phyloP scores from a whole-genome alignment of 2,113 vertebrate species.

The Nesospiza acunhae region DNA sequence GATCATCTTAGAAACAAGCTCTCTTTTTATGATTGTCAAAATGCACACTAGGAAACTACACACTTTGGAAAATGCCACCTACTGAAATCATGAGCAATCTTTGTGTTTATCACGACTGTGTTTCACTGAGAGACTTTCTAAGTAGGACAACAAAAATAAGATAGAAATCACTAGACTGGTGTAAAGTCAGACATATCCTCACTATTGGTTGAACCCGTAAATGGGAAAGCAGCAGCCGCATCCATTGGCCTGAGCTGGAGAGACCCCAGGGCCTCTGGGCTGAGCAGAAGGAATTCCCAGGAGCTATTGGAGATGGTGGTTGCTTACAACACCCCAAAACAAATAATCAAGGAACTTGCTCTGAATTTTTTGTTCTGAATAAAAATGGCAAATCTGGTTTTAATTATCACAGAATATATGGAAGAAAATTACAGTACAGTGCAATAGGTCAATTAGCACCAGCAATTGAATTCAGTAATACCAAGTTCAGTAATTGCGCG shows the following conservation, averaged over 20 bases:
- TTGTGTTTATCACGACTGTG: neutral
- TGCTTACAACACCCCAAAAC: neutral
- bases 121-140: neutral
- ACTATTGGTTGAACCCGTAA: neutral
- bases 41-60: neutral
- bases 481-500: neutral
- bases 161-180: neutral
- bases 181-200: neutral
- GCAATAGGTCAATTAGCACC: neutral
- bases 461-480: neutral
- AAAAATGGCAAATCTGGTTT: neutral
- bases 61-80: neutral
- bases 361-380: neutral
- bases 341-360: neutral
- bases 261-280: neutral
- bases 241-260: neutral
- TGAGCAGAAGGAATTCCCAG: neutral
- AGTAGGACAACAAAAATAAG: neutral
- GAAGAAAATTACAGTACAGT: neutral
- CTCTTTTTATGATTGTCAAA: neutral
- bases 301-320: neutral
- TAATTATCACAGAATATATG: neutral
- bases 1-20: conserved; percentile 2
- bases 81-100: conserved; percentile 8
- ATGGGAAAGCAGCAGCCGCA: neutral